Base-by-base conservation (phyloP, 2,888 invertebrate species). In the Sinodicranocentrus sp. region DNA sequence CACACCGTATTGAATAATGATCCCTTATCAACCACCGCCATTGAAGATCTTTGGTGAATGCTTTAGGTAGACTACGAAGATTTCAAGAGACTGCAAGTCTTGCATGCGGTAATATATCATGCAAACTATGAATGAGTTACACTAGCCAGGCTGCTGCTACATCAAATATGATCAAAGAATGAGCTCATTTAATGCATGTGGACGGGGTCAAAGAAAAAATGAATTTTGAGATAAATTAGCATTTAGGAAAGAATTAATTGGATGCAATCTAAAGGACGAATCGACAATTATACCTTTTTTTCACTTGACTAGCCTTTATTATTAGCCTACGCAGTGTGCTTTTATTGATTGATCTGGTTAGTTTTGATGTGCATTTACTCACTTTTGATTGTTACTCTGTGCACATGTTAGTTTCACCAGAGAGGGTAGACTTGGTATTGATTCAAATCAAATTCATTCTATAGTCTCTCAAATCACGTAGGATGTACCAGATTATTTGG, bases 201-300 rank as follows among this genome's bases (percentile, higher is more conserved):
- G 54, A 59, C 63, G 65, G 73, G 80, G 80, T 80, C 80, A 80
- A 73, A 80, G 65, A 59, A 63, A 54, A 77, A 78, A 78, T 26
- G 13, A 63, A 72, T 65, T 70, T 72, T 65, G 54, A 39, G 57
- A 70, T 76, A 82, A 82, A 82, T 82, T 82, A 82, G 76, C 83
- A 77, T 77, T 77, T 71, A 54, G 54, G 15, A 71, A 57, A 72
- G 72, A 77, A 83, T 83, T 83, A 83, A 83, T 83, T 83, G 77
- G 77, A 54, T 54, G 70, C 67, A 59, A 72, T 43, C 33, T 17
- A 57, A 71, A 76, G 77, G 75, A 83, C 61, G 61, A 52, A 71
- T 71, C 57, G 71, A 83, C 65, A 83, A 71, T 83, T 83, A 77
- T 72, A 52, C 48, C 44, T 63, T 72, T 63, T 59, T 61, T 61